Evolutionary conservation across 2,797 vertebrate species (phyloP).

Genomic region (Micromesistius poutassou): DNA sequence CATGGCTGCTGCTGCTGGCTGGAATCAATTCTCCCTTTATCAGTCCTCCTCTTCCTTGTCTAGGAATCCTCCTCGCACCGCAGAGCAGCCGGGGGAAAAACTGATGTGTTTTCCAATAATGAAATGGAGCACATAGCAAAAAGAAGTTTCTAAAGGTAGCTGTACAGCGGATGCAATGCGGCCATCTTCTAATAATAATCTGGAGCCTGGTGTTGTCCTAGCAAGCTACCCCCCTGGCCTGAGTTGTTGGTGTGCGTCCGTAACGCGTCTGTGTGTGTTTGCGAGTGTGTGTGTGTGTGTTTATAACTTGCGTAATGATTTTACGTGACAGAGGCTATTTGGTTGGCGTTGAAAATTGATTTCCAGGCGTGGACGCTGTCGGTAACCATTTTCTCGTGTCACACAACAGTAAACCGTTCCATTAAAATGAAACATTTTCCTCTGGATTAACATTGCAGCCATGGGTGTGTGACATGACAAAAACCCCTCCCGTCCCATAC

Average conservation of each 20-base stretch:
- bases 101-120: slow-evolving; percentile 82
- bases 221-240: slow-evolving; percentile 38
- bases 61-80: slow-evolving; percentile 71
- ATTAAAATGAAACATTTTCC: slow-evolving; percentile 6
- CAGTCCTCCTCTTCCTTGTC: slow-evolving; percentile 74
- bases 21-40: slow-evolving; percentile 83
- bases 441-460: neutral
- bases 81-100: slow-evolving; percentile 61
- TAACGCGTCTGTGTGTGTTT: neutral
- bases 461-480: slow-evolving; percentile 7
- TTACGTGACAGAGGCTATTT: slow-evolving; percentile 3
- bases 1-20: slow-evolving; percentile 65
- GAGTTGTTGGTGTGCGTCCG: neutral
- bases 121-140: slow-evolving; percentile 76
- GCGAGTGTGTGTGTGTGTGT: neutral
- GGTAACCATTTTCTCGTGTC: slow-evolving; percentile 1
- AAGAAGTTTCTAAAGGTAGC: slow-evolving; percentile 74
- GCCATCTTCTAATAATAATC: slow-evolving; percentile 65
- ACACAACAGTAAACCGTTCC: neutral
- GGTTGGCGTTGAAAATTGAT: slow-evolving; percentile 8
- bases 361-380: slow-evolving; percentile 9
- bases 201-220: slow-evolving; percentile 60
- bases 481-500: slow-evolving; percentile 8
- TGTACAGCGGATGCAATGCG: slow-evolving; percentile 53
- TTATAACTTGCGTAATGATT: neutral